phyloP scores from a whole-genome alignment of 2,797 vertebrate genomes.

The Periparus ater region DNA sequence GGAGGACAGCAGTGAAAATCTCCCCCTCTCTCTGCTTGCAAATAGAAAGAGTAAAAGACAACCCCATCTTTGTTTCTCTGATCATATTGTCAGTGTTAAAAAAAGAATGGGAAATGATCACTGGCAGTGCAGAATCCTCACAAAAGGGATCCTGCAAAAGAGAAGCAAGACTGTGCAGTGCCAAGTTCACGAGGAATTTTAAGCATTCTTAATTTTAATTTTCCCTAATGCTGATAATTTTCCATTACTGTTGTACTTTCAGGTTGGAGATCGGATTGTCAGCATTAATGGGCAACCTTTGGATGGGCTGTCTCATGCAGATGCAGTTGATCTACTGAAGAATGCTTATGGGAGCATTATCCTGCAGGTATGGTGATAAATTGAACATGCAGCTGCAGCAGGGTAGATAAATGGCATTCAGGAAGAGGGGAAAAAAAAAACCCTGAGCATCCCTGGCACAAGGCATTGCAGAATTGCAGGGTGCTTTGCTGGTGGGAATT shows the following conservation, averaged over 20 bases:
- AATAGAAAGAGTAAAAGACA: not conserved
- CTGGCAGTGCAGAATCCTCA: conserved; percentile 9
- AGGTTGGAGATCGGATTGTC: conserved; percentile 96
- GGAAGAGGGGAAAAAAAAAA: not conserved
- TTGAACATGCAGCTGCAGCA: conserved; percentile 66
- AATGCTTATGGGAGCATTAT: conserved; percentile 88
- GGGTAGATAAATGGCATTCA: conserved; percentile 74
- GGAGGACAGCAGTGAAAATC: not conserved
- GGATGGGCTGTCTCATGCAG: conserved; percentile 87
- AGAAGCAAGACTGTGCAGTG: conserved; percentile 34
- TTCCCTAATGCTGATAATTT: conserved; percentile 75
- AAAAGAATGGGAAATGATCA: conserved; percentile 17
- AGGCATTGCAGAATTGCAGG: conserved; percentile 55
- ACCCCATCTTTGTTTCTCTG: conserved; percentile 33
- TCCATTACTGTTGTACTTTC: conserved; percentile 68
- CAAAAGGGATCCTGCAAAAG: conserved; percentile 56
- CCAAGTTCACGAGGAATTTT: conserved; percentile 63
- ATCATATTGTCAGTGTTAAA: not conserved
- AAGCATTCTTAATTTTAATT: conserved; percentile 74
- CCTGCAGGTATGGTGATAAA: conserved; percentile 85
- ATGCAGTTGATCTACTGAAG: conserved; percentile 92
- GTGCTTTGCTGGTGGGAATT: conserved; percentile 68
- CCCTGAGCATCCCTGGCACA: conserved; percentile 62
- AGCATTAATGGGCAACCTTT: conserved; percentile 90
- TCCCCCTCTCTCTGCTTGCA: not conserved